Evolutionary conservation across 2,113 vertebrate genomes (phyloP), one percentile per base, ranked within the genome.

Genomic region (Halcyon senegalensis): DNA sequence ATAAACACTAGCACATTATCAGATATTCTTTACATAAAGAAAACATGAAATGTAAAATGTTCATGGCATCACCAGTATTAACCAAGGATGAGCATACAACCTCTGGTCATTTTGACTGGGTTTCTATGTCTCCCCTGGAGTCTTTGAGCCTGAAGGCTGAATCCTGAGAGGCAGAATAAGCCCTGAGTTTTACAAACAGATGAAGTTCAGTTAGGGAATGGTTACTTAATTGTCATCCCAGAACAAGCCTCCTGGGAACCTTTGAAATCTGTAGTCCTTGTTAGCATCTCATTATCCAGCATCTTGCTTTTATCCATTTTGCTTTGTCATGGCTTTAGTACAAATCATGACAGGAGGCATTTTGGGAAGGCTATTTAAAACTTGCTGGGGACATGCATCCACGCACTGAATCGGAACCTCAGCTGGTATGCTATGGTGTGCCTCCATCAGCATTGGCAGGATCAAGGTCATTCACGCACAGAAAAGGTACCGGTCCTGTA

Each of bases 251-350:
- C 58, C 35, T 2, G 11, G 39, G 23, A 80, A 84, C 18, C 25
- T 81, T 66, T 68, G 64, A 81, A 95, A 89, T 39, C 15, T 41
- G 7, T 19, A 64, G 28, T 70, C 77, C 66, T 87, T 75, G 43
- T 87, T 79, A 78, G 41, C 58, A 62, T 79, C 66, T 95, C 84
- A 82, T 94, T 91, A 92, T 58, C 50, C 50, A 92, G 48, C 24
- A 73, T 82, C 56, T 84, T 93, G 46, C 35, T 77, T 84, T 63
- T 37, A 84, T 79, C 16, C 30, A 13, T 85, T 92, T 76, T 85
- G 10, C 55, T 79, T 89, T 76, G 74, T 50, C 30, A 30, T 21
- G 11, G 56, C 67, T 78, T 82, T 51, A 69, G 51, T 27, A 59
- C 23, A 63, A 58, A 35, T 31, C 41, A 11, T 35, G 50, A 27